Conservation (phyloP, 2,113 vertebrate genomes). For the Barbus barbus region DNA sequence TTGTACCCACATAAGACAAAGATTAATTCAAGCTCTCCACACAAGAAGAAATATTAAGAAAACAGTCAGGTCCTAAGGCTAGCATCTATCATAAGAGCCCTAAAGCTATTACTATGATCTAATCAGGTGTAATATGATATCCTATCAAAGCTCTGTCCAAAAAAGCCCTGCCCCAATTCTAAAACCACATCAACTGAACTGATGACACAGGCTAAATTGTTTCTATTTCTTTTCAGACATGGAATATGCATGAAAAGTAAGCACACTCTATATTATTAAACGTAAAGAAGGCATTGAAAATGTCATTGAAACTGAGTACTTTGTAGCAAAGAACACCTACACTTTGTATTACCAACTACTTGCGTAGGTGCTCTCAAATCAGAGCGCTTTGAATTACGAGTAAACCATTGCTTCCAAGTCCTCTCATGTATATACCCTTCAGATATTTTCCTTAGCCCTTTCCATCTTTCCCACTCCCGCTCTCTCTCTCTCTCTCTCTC, state of each 20-base stretch:
- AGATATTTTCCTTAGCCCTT: not conserved
- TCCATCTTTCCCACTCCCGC: too few relatives aligned
- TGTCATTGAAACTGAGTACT: not conserved
- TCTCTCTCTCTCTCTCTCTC: not conserved
- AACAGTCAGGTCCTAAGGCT: conserved; percentile 67
- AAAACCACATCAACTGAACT: conserved; percentile 71
- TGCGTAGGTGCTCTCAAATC: conserved; percentile 24
- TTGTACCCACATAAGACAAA: conserved; percentile 50
- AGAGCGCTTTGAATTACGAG: conserved; percentile 22
- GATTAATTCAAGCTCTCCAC: conserved; percentile 57
- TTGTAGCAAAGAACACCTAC: not conserved
- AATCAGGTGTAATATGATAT: conserved; percentile 82
- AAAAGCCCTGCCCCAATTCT: conserved; percentile 77
- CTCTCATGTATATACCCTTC: conserved; percentile 20
- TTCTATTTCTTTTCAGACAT: conserved; percentile 24
- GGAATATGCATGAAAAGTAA: not conserved
- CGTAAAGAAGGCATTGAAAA: not conserved
- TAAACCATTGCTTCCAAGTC: conserved; percentile 6
- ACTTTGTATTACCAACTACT: conserved; percentile 3
- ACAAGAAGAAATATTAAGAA: conserved; percentile 62
- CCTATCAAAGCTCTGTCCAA: conserved; percentile 77
- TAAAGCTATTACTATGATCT: conserved; percentile 83
- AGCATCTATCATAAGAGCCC: conserved; percentile 79
- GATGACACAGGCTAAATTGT: conserved; percentile 63
- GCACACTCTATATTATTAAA: not conserved